Evolutionary conservation across 1,140 invertebrate species (phyloP), one percentile per base, ranked within the genome.

Genomic region (Halictus rubicundus): DNA sequence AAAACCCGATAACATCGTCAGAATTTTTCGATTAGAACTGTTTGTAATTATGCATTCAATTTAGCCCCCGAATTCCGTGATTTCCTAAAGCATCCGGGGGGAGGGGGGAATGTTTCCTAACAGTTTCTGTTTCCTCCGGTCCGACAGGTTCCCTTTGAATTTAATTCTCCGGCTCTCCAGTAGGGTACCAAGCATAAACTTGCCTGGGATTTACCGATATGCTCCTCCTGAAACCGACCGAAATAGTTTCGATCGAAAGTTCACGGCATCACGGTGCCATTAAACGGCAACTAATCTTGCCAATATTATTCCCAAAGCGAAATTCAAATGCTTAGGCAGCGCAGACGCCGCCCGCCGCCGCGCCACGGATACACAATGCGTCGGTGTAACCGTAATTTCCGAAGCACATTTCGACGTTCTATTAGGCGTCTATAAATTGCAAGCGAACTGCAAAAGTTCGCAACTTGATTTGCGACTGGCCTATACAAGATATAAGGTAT

Each of bases 221-320:
- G 42, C 32, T 61, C 39, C 65, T 39, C 19, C 27, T 23, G 25
- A 19, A 46, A 12, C 21, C 54, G 10, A 14, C 19, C 64, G 25
- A 59, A n/a, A 77, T 69, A 77, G 65, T 69, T 76, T 61, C 63
- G 10, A 60, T 59, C 42, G 54, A 77, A 77, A 69, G 52, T 69
- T 77, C n/a, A 25, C 19, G 19, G n/a, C 27, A 27, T 46, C 37
- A n/a, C n/a, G 52, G 7, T 37, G 37, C 46, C 27, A 37, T 60
- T 76, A 69, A 77, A 69, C 74, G 63, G 52, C 59, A 49, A 69
- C 42, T 66, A 69, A 61, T 49, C 57, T 25, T 32, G 25, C 27
- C 54, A 37, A 77, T 42, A 57, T 60, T 37, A 49, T 68, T 19
- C 52, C 19, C 32, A 37, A 21, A 27, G 16, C 16, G 27, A 37